Evolutionary conservation across 2,113 vertebrate genomes (phyloP).

Genomic region (Poeciliopsis prolifica): DNA sequence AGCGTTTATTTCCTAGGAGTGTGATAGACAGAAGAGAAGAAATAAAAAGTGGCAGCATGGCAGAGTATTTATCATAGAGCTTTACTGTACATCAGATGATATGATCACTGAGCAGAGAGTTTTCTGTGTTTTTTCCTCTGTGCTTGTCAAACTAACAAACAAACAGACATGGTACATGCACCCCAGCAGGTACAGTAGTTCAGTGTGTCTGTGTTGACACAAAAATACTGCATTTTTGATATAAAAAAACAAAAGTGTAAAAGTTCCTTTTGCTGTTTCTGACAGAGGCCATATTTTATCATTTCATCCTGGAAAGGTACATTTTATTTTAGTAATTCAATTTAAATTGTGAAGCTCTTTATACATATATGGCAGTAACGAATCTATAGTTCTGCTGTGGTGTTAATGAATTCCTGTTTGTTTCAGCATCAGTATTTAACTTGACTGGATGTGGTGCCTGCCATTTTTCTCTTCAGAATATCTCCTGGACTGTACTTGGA

Average conservation of each 20-base stretch:
- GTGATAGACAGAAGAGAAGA: slow-evolving; percentile 11
- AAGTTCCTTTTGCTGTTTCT: slow-evolving; percentile 1
- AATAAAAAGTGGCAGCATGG: slow-evolving; percentile 8
- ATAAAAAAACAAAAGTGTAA: not conserved
- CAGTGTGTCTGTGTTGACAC: slow-evolving; percentile 16
- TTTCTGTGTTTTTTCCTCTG: slow-evolving; percentile 24
- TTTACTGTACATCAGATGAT: slow-evolving; percentile 15
- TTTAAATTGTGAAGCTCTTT: no score
- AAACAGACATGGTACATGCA: slow-evolving; percentile 20
- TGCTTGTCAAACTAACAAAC: slow-evolving; percentile 37
- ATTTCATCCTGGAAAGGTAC: no score
- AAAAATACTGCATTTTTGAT: not conserved
- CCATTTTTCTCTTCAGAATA: no score
- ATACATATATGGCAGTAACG: no score
- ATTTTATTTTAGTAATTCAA: no score
- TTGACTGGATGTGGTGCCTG: no score
- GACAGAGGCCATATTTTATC: not conserved
- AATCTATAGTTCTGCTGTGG: no score
- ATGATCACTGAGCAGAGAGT: slow-evolving; percentile 31
- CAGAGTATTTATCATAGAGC: slow-evolving; percentile 12
- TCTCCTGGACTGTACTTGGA: no score
- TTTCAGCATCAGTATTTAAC: no score
- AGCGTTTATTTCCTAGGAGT: not conserved
- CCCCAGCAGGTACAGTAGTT: slow-evolving; percentile 16
- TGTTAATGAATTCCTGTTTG: no score